Evolutionary conservation across 2,797 vertebrate genomes (phyloP).

Genomic region (Platyrinchus mystaceus): DNA sequence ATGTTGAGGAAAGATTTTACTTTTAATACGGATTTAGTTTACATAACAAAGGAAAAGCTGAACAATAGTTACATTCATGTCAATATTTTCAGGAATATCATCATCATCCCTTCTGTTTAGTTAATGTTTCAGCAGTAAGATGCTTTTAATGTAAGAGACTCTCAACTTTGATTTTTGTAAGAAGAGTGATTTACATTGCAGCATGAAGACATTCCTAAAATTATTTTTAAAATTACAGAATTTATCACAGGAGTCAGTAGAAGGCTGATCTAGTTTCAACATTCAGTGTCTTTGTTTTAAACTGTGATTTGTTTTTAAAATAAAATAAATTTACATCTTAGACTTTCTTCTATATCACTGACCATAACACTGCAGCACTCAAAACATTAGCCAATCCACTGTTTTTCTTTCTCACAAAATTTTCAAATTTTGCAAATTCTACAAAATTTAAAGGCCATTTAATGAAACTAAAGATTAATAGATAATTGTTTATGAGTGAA

Average conservation of each 20-base stretch:
- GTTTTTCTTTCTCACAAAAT: background rate
- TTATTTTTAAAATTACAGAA: background rate
- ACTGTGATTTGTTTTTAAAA: background rate
- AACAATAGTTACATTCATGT: background rate
- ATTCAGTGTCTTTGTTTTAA: background rate
- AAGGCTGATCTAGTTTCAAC: background rate
- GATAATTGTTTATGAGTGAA: background rate
- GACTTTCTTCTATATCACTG: background rate
- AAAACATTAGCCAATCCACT: background rate
- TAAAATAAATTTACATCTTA: background rate
- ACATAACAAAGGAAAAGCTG: background rate
- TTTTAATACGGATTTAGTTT: background rate
- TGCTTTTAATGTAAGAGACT: background rate
- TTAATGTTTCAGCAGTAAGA: background rate
- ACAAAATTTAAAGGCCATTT: background rate
- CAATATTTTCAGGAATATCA: background rate
- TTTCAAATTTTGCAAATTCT: background rate
- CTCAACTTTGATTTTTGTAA: background rate
- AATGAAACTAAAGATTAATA: background rate
- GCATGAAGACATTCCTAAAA: background rate
- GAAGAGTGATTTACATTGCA: background rate
- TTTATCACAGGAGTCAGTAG: background rate
- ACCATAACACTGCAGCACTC: background rate
- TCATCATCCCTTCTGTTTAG: background rate
- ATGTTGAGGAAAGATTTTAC: background rate